Evolutionary conservation across 2,113 vertebrate genomes (phyloP).

Genomic region (Nanorana parkeri): DNA sequence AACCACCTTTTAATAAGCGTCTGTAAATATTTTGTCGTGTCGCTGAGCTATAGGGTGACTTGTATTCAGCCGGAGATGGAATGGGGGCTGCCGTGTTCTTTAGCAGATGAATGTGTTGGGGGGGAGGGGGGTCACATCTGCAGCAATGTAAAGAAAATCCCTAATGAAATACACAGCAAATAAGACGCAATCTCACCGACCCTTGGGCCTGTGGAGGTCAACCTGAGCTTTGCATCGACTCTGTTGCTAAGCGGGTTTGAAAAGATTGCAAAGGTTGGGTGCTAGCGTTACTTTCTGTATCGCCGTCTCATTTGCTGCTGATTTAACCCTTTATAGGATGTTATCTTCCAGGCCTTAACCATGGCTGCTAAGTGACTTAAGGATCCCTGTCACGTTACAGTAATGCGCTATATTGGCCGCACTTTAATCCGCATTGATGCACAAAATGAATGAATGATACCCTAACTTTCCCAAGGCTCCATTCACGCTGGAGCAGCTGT

Average conservation of each 20-base stretch:
- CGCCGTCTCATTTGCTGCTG: conserved; percentile 13
- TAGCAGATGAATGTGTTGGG: neutral
- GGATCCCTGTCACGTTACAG: too few species aligned
- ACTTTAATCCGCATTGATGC: too few species aligned
- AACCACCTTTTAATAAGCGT: conserved; percentile 13
- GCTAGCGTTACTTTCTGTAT: neutral
- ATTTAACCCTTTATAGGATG: neutral
- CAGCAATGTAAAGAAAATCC: conserved; percentile 8
- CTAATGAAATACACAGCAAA: conserved; percentile 32
- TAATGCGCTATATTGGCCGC: too few species aligned
- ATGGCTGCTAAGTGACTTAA: too few species aligned
- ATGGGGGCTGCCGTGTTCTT: neutral
- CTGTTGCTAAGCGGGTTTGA: conserved; percentile 26
- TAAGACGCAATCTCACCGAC: conserved; percentile 18
- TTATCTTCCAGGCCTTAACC: neutral
- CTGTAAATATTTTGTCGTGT: conserved; percentile 19
- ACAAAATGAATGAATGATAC: too few species aligned
- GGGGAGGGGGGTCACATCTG: conserved; percentile 5
- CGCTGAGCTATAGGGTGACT: neutral
- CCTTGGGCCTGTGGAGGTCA: neutral
- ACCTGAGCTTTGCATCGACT: conserved; percentile 28
- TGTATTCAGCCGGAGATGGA: neutral
- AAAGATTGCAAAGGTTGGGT: conserved; percentile 7
- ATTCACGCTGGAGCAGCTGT: too few species aligned
- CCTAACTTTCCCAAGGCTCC: too few species aligned